Evolutionary conservation across 2,797 vertebrate genomes (phyloP).

Genomic region (Moxostoma hubbsi): DNA sequence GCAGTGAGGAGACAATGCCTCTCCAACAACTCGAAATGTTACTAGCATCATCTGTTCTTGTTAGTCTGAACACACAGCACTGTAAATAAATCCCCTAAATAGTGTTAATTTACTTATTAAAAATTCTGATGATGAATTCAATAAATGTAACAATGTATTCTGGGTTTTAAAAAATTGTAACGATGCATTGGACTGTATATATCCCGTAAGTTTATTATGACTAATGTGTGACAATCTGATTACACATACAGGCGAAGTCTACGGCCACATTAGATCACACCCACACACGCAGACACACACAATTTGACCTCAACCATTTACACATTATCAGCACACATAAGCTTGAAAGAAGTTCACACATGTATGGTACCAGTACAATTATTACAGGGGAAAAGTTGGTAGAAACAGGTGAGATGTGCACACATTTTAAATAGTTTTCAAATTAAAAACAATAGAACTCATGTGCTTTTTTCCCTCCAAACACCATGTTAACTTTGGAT

Average conservation of each 20-base stretch:
- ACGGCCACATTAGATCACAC: slow-evolving; percentile 40
- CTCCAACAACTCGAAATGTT: too few relatives aligned
- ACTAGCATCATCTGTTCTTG: too few relatives aligned
- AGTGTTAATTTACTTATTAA: too few relatives aligned
- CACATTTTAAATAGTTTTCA: slow-evolving; percentile 31
- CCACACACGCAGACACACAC: slow-evolving; percentile 42
- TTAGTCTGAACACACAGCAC: too few relatives aligned
- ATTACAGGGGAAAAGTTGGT: slow-evolving; percentile 32
- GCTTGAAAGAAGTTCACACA: slow-evolving; percentile 9
- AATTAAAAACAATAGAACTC: background rate
- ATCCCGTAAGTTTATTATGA: slow-evolving; percentile 58
- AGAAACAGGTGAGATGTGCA: slow-evolving; percentile 8
- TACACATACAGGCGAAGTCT: slow-evolving; percentile 50
- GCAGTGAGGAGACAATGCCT: too few relatives aligned
- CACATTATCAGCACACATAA: background rate
- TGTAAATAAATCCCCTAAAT: too few relatives aligned
- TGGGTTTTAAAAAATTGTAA: background rate
- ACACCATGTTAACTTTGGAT: background rate
- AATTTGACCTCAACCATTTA: slow-evolving; percentile 20
- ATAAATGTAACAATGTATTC: background rate
- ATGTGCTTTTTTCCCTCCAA: background rate
- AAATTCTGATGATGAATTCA: too few relatives aligned
- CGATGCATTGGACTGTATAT: slow-evolving; percentile 36
- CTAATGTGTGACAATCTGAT: slow-evolving; percentile 53
- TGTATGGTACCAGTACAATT: slow-evolving; percentile 37